phyloP scores from a whole-genome alignment of 2,888 invertebrate species.

The Limnephilus marmoratus region DNA sequence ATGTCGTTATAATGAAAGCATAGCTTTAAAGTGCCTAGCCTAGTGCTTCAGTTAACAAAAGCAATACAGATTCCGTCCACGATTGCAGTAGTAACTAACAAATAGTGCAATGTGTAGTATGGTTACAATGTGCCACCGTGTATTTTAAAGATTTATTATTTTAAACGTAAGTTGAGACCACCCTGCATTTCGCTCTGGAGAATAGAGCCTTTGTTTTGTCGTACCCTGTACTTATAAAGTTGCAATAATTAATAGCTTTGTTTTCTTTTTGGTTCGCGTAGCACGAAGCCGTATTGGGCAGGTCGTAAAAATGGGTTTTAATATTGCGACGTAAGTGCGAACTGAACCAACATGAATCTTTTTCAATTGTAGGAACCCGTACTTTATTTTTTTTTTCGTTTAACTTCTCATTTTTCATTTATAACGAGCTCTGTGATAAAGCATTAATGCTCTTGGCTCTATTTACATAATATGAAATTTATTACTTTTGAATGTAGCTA shows the following conservation, averaged over 20 bases:
- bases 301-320: neutral
- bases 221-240: neutral
- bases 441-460: neutral
- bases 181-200: neutral
- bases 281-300: neutral
- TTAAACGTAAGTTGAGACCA: neutral
- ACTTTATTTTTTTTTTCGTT: neutral
- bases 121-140: neutral
- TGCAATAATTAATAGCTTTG: neutral
- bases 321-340: neutral
- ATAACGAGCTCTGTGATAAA: neutral
- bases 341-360: neutral
- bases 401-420: neutral
- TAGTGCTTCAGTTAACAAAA: neutral
- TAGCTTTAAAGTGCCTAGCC: neutral
- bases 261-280: neutral
- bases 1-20: conserved; percentile 17
- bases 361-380: neutral
- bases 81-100: neutral
- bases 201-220: neutral
- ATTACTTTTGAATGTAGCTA: too few relatives aligned
- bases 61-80: conserved; percentile 5
- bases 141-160: conserved; percentile 24
- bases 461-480: too few relatives aligned
- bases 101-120: neutral